phyloP scores from a whole-genome alignment of 2,113 vertebrate species.

The Argyrosomus japonicus region DNA sequence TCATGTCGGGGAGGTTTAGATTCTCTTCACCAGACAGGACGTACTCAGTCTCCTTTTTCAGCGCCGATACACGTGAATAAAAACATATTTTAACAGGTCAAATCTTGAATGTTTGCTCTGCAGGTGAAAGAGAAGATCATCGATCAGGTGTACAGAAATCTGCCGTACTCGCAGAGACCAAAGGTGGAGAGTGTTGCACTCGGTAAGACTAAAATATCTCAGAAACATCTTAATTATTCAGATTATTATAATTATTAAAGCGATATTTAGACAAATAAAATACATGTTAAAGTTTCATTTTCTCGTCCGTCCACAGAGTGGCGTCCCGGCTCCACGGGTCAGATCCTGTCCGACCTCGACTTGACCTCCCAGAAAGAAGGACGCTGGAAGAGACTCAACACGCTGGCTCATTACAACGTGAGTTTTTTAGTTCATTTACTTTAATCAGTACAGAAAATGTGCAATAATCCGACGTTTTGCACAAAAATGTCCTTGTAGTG shows the following conservation, averaged over 20 bases:
- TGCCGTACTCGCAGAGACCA: slow-evolving; percentile 93
- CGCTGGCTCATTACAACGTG: slow-evolving; percentile 96
- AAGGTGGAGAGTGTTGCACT: slow-evolving; percentile 92
- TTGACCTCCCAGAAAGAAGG: slow-evolving; percentile 95
- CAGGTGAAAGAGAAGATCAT: slow-evolving; percentile 98
- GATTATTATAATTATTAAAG: not conserved
- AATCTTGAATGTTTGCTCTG: not conserved
- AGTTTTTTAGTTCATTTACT: slow-evolving; percentile 59
- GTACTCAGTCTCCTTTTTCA: too few relatives aligned
- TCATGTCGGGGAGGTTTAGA: too few relatives aligned
- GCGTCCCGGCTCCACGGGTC: slow-evolving; percentile 96
- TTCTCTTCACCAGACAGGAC: too few relatives aligned
- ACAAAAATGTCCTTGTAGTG: not conserved
- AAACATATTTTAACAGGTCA: not conserved
- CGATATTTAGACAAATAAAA: not conserved
- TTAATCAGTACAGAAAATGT: not conserved
- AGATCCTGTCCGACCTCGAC: slow-evolving; percentile 96
- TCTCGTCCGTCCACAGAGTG: slow-evolving; percentile 85
- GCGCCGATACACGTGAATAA: too few relatives aligned
- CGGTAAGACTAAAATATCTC: slow-evolving; percentile 77
- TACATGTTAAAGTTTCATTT: not conserved
- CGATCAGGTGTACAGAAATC: slow-evolving; percentile 94
- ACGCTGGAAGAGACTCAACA: slow-evolving; percentile 94
- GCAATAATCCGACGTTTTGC: not conserved
- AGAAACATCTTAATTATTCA: not conserved